Evolutionary conservation across 2,797 vertebrate genomes (phyloP), one percentile per base, ranked within the genome.

Genomic region (Malacoctenus gilli): DNA sequence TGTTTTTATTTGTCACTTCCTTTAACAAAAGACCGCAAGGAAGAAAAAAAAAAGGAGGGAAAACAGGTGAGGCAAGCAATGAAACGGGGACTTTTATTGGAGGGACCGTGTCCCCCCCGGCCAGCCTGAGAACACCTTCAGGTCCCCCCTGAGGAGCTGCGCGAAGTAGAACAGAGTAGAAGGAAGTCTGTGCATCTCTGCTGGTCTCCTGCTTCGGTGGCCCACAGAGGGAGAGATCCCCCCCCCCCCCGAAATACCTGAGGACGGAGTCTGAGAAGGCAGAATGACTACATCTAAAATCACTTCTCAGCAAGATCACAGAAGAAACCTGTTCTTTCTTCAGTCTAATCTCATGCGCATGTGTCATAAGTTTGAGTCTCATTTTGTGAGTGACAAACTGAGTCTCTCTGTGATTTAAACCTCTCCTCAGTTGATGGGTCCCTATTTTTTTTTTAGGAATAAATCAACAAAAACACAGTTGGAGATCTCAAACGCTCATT

Each of bases 321-420:
- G 40, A 50, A 23, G 39, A 13, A 6, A 46, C 51, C 9, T 12
- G 0, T 8, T 3, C 11, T 43, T 35, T 38, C 47, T 5, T 8
- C 28, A 4, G 15, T 25, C 10, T 65, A 8, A 16, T 37, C 15
- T 37, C 15, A 31, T 55, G 4, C 4, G 2, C 14, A 9, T 5
- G 40, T 49, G 46, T 46, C 41, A 15, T 58, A 18, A 47, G 16
- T 42, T 19, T 8, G 1, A 13, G 35, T n/a, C 8, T 46, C 7
- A 50, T 13, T 46, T 28, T 3, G 35, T 66, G 0, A 6, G 16
- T 9, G 9, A 2, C 15, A 38, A 38, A 28, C 2, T 3, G 25
- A 28, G n/a, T n/a, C n/a, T n/a, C n/a, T n/a, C n/a, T 9, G 1
- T 28, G 9, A 28, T 2, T 6, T 9, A 39, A 39, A 39, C 15